Base-by-base conservation (phyloP, 2,888 invertebrate genomes). In the Acanthacorydalis orientalis region DNA sequence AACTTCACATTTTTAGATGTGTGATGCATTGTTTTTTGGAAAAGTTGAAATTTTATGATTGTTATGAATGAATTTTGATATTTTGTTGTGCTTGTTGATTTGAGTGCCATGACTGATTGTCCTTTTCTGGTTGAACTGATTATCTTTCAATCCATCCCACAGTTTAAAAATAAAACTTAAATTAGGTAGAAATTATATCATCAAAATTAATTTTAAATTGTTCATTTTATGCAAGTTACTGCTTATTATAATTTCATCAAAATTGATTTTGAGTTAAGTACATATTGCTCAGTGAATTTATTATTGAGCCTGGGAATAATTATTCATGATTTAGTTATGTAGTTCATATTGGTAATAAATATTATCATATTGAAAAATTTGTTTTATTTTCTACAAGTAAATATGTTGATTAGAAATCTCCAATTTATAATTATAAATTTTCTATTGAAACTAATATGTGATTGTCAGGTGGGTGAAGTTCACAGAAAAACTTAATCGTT, bases 41-140 rank as follows among this genome's bases (percentile, higher is more conserved):
- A 23, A 23, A 23, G 31, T 44, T 32, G 11, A 33, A 44, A 33
- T 44, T 44, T 32, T 44, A 44, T 44, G 34, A 14, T 33, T 44
- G 44, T 44, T 44, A 14, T 44, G 15, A 44, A 12, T 44, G 16
- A 31, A 44, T 14, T 44, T 34, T 32, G 32, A 34, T 34, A 34
- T 34, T 35, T 16, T 44, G 16, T 16, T 44, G 44, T 33, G 34
- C 11, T 32, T 34, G 34, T 32, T 33, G 14, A 15, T 44, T 44
- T 44, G 44, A 44, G 34, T 44, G 44, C 44, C 44, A 44, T 44
- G 33, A 31, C 23, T 44, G 44, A 44, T 34, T 44, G 44, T 15
- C 12, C 15, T 31, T 31, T 43, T 43, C 35, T 37, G 37, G 37
- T n/a, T 37, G n/a, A 14, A 37, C 37, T 37, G 37, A 37, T 12